Base-by-base conservation (phyloP, 1,140 invertebrate genomes). In the Drosophila parvula region DNA sequence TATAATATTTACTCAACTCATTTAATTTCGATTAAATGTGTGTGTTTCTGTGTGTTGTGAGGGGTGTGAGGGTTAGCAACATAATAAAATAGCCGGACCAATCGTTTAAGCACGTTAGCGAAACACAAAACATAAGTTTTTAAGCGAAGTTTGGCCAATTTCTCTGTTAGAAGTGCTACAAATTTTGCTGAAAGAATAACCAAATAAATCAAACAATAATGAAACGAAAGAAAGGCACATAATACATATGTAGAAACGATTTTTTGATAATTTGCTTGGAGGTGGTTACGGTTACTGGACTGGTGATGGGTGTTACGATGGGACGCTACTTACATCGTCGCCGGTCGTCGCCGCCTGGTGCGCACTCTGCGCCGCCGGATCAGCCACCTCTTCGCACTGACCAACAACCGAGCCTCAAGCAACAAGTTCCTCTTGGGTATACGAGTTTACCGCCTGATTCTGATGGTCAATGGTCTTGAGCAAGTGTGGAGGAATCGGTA, bases 321-420 rank as follows among this genome's bases (percentile, higher is more conserved):
- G 64, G 68, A 59, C 84, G 83, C 55, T 89, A 90, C 84, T 89
- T 89, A 89, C 84, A 79, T 90, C 84, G 85, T 89, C 84, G 78
- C 60, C 84, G 70, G 84, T 65, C 74, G 84, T 74, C 73, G 83
- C 68, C 73, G 83, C 68, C 80, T 84, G 84, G 78, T 89, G 85
- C 81, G 88, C 80, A 73, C 78, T 79, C 50, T 83, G 84, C 67
- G 73, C 70, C 50, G 84, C 65, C 64, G 78, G 70, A 80, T 89
- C 84, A 84, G 84, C 84, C 84, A 89, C 85, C 81, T 89, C 88
- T 83, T 78, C 69, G 76, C 77, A 70, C 78, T 83, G 80, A 69
- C 57, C 84, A 89, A 85, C 78, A 48, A 76, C 75, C 56, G 59
- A 78, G 74, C 50, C 82, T 86, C 81, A 86, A 88, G 82, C 75